Percentiles rank a stretch among this genome's conserved stretches.
phyloP scores from a whole-genome alignment of 2,888 invertebrate species.

The Drosophila borborema region DNA sequence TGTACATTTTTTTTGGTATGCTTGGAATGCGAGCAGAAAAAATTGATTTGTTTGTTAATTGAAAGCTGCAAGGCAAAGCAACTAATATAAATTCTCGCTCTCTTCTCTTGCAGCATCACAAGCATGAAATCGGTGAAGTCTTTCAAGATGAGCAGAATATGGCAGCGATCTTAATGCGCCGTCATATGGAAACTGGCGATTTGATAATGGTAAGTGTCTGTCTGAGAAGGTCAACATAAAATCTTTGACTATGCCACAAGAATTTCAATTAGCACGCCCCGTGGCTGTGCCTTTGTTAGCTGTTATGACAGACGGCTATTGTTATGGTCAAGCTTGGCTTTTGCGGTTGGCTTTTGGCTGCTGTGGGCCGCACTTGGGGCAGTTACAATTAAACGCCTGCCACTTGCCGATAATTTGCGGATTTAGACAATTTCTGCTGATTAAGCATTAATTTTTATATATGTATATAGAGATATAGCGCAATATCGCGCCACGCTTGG shows the following conservation, averaged over 20 bases:
- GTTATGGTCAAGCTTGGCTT: slow-evolving; percentile 24
- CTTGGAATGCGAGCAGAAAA: slow-evolving; percentile 56
- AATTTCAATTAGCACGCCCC: slow-evolving; percentile 67
- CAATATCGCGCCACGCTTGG: slow-evolving; percentile 11
- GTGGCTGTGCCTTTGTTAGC: slow-evolving; percentile 22
- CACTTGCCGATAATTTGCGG: slow-evolving; percentile 73
- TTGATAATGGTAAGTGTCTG: slow-evolving; percentile 91
- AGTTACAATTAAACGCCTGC: slow-evolving; percentile 79
- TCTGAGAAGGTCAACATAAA: slow-evolving; percentile 58
- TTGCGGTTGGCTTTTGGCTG: slow-evolving; percentile 28
- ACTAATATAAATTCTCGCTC: not conserved
- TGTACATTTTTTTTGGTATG: slow-evolving; percentile 46
- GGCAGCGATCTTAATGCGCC: slow-evolving; percentile 94
- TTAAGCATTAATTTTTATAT: slow-evolving; percentile 79
- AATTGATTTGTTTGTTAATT: slow-evolving; percentile 50
- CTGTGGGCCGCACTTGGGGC: slow-evolving; percentile 61
- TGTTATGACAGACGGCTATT: slow-evolving; percentile 59
- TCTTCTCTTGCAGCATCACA: slow-evolving; percentile 56
- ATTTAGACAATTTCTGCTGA: slow-evolving; percentile 77
- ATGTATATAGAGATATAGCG: slow-evolving; percentile 6
- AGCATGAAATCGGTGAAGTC: slow-evolving; percentile 90
- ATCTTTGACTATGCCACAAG: slow-evolving; percentile 56
- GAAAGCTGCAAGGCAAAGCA: not conserved
- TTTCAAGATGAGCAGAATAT: slow-evolving; percentile 95
- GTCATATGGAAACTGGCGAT: slow-evolving; percentile 91